Evolutionary conservation across 2,888 invertebrate species (phyloP).

Genomic region (Perdita meconis): DNA sequence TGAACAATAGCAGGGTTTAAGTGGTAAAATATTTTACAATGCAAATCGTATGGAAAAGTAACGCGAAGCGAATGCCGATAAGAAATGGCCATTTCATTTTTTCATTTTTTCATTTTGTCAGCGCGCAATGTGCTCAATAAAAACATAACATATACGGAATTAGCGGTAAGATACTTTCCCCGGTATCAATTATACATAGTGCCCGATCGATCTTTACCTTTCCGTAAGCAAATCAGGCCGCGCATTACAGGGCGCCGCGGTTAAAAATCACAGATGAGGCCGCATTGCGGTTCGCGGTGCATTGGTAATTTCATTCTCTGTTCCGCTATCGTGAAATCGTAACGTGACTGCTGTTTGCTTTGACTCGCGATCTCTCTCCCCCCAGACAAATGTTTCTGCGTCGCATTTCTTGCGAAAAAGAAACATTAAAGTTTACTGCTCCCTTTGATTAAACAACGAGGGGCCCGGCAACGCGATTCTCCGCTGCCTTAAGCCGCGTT

Average conservation of each 20-base stretch:
- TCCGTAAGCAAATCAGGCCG: constrained; percentile 19
- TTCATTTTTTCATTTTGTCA: not conserved
- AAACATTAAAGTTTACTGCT: constrained; percentile 33
- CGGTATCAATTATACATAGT: constrained; percentile 36
- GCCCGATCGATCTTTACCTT: constrained; percentile 36
- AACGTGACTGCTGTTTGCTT: constrained; percentile 29
- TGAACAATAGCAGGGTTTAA: constrained; percentile 3
- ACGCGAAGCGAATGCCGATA: not conserved
- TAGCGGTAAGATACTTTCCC: constrained; percentile 20
- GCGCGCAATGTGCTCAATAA: not conserved
- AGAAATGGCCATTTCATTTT: not conserved
- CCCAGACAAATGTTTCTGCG: not conserved
- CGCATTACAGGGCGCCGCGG: not conserved
- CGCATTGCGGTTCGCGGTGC: constrained; percentile 49
- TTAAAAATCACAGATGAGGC: constrained; percentile 30
- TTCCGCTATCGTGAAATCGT: constrained; percentile 51
- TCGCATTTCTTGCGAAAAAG: constrained; percentile 9
- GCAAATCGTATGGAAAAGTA: not conserved
- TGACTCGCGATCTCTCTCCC: constrained; percentile 14
- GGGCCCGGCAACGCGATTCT: not conserved
- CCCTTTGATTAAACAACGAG: constrained; percentile 33
- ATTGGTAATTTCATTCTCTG: constrained; percentile 51
- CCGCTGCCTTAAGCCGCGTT: not conserved
- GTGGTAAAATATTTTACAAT: not conserved
- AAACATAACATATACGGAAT: not conserved